Percentiles rank a stretch among this genome's conserved stretches.
phyloP scores from a whole-genome alignment of 2,888 invertebrate species.

The Adineta ricciae region DNA sequence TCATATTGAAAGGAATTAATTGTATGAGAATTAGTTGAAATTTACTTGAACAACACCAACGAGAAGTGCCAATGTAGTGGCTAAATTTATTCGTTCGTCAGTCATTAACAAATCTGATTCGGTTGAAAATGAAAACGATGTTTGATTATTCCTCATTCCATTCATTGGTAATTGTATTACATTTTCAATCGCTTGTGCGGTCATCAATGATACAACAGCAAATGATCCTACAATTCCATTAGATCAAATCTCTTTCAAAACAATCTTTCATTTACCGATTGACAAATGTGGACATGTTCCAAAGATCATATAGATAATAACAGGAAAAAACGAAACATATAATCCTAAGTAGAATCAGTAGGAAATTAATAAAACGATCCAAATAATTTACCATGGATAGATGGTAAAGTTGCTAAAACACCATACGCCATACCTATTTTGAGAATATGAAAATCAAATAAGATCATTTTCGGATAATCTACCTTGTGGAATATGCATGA shows the following conservation, averaged over 20 bases:
- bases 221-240: background rate
- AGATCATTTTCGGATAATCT: background rate
- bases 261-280: background rate
- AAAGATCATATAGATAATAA: background rate
- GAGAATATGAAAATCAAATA: too few species aligned
- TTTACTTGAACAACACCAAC: background rate
- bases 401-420: background rate
- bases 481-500: slow-evolving; percentile 16
- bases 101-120: background rate
- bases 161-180: too few species aligned
- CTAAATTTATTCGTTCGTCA: background rate
- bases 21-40: too few species aligned
- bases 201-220: background rate
- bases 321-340: background rate
- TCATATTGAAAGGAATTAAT: background rate
- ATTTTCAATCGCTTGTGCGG: background rate
- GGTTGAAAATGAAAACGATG: background rate
- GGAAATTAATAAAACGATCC: too few species aligned
- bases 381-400: background rate
- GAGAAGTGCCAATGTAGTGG: background rate
- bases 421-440: background rate
- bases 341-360: background rate
- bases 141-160: background rate
- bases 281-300: background rate
- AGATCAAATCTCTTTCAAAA: background rate